These are phyloP conservation scores for Lethrus apterus DNA, from an alignment of 1,140 invertebrate species.

Conservation along the genomic window DNA sequence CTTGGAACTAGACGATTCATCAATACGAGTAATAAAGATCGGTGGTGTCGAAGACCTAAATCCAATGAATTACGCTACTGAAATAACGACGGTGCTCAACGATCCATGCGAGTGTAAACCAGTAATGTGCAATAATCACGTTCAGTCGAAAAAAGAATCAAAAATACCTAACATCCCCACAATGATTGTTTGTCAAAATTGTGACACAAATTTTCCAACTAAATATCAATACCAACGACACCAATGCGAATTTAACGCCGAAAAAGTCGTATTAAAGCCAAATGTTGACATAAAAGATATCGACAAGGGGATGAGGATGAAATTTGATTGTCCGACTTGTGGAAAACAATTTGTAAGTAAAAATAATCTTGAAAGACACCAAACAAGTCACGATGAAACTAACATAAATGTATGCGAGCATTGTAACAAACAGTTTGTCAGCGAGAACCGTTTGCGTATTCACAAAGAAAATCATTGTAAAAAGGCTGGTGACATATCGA, in stretches of 20 bases:
- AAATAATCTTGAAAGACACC: conserved; percentile 37
- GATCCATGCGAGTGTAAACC: conserved; percentile 16
- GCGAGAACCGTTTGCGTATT: conserved; percentile 36
- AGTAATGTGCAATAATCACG: conserved; percentile 1
- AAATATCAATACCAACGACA: conserved; percentile 41
- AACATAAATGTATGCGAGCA: conserved; percentile 36
- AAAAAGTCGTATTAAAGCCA: conserved; percentile 35
- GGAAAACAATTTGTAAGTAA: conserved; percentile 37
- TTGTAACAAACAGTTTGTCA: conserved; percentile 39
- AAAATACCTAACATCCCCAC: conserved; percentile 22
- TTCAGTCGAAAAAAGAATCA: conserved; percentile 3
- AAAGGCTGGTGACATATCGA: conserved; percentile 36
- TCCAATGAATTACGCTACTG: conserved; percentile 20
- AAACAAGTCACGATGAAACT: conserved; percentile 29
- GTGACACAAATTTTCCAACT: conserved; percentile 39
- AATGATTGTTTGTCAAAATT: conserved; percentile 39
- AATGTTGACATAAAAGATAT: conserved; percentile 26
- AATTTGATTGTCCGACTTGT: conserved; percentile 34
- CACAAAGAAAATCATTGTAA: conserved; percentile 42
- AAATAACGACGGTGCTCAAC: conserved; percentile 15
- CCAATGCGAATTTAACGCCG: conserved; percentile 39
- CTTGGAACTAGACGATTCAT: conserved; percentile 21
- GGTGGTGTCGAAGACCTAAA: conserved; percentile 24
- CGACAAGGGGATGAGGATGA: conserved; percentile 27
- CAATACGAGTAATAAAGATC: conserved; percentile 23